phyloP scores from a whole-genome alignment of 2,888 invertebrate genomes.

The Zele albiditarsus region DNA sequence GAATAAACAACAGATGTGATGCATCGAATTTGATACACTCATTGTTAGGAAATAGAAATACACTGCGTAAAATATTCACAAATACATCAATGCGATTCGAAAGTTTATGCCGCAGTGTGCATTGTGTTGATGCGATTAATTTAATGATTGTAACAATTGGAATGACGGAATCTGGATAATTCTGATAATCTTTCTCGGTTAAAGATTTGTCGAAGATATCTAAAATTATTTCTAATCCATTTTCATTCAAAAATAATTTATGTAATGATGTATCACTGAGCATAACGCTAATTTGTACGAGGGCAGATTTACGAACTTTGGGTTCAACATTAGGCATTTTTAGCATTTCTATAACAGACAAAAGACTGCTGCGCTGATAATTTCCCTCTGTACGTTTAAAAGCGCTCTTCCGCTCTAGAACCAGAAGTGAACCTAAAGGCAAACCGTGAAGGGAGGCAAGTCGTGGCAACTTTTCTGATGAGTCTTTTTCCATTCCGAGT shows the following conservation, averaged over 20 bases:
- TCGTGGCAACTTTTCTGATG: conserved; percentile 72
- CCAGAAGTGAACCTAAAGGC: conserved; percentile 72
- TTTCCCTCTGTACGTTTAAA: conserved; percentile 62
- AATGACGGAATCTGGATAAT: conserved; percentile 75
- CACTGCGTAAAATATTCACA: conserved; percentile 74
- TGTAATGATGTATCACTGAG: conserved; percentile 78
- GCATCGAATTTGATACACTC: conserved; percentile 74
- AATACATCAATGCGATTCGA: conserved; percentile 73
- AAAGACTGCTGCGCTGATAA: conserved; percentile 73
- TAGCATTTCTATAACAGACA: conserved; percentile 66
- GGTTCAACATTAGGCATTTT: conserved; percentile 75
- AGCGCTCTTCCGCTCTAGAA: conserved; percentile 62
- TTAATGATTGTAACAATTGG: conserved; percentile 74
- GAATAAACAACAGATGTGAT: conserved; percentile 73
- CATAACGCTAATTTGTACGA: conserved; percentile 81
- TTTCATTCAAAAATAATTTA: conserved; percentile 76
- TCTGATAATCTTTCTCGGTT: conserved; percentile 72
- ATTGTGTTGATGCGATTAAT: conserved; percentile 74
- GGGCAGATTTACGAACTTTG: conserved; percentile 79
- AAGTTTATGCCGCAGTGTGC: conserved; percentile 76
- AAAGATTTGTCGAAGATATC: conserved; percentile 73
- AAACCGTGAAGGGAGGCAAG: conserved; percentile 74
- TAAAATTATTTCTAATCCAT: conserved; percentile 75
- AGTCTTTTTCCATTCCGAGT: conserved; percentile 72
- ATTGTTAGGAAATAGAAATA: conserved; percentile 76